Evolutionary conservation across 2,797 vertebrate genomes (phyloP), one percentile per base, ranked within the genome.

Genomic region (Microctenopoma stevenorrisi): DNA sequence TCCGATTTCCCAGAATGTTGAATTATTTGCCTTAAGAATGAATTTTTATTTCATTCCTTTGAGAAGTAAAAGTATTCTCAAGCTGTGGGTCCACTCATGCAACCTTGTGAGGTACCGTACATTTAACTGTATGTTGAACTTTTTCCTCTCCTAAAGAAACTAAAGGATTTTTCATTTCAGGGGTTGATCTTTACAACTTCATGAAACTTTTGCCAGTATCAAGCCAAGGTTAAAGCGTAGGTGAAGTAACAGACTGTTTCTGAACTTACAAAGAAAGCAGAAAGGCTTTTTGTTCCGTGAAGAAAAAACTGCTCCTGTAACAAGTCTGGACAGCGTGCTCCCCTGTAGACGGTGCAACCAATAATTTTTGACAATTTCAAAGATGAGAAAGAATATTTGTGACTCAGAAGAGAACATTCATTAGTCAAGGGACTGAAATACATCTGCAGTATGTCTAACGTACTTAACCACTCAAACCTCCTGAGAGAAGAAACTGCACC

Each of bases 401-500:
- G 78, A 88, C 84, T 83, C 81, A 71, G 61, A 61, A 16, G 37
- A 68, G 44, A 48, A 28, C 58, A 12, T 78, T 72, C 54, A 75
- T 85, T 68, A 55, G 68, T 70, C 67, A 80, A 54, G 63, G 46
- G 22, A 18, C 59, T 56, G 68, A 71, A 58, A 79, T 61, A 69
- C 79, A 76, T 55, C 65, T 61, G 49, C 51, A 64, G 64, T 30
- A 63, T 35, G 71, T 48, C 63, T 57, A 28, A 58, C 76, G 75
- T 26, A 54, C 37, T 76, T 68, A 74, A 74, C 69, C 57, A 35
- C 40, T 64, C 46, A 61, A 55, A 40, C 12, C 57, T 58, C 10
- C 15, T 7, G 15, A 16, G 43, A 57, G 26, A 11, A 46, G 53
- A 64, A 58, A 46, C 16, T 38, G 40, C 28, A 44, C 33, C 72